Base-by-base conservation (phyloP, 2,797 vertebrate species). In the Heteromormyrus szaboi region DNA sequence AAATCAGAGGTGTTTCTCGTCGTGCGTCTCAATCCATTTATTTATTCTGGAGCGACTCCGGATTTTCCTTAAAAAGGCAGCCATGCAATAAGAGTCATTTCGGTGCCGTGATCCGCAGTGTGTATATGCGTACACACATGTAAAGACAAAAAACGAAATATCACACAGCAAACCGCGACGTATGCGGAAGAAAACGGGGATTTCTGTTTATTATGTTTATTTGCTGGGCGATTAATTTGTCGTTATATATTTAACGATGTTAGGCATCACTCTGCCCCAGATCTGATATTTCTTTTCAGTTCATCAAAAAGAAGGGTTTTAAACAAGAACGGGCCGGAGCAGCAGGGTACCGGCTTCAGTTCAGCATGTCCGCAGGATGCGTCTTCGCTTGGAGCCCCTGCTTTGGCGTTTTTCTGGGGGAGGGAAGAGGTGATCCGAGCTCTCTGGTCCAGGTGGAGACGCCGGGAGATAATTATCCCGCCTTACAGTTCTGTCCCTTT, bases 401-500 rank as follows among this genome's bases (percentile, higher is more conserved):
- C 53, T 41, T 59, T 56, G 25, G 76, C 85, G 51, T 86, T 41
- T 86, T 50, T 25, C 9, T 85, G 48, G 48, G 53, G 53, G 53
- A 54, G 12, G 6, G 50, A 14, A 86, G 50, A 5, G 17, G 85
- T 53, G 11, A 37, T 86, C 51, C 29, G 50, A 81, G 56, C 76
- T n/a, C 51, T 87, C 89, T 89, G 90, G 89, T 90, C 90, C 86
- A 91, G 65, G 85, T 83, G 53, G 7, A 88, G 83, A 19, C 65
- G 59, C 86, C 37, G 84, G 89, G 68, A 48, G 84, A 89, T 88
- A 90, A 91, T 89, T 89, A 87, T 89, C 88, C 89, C 81, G 79
- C 29, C 85, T 88, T 76, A 89, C 87, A 85, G 56, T 89, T 89
- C 86, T 68, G 90, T 90, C 88, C 90, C 87, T 41, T 62, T 62